Evolutionary conservation across 2,888 invertebrate species (phyloP).

Genomic region (Tiliacea aurago): DNA sequence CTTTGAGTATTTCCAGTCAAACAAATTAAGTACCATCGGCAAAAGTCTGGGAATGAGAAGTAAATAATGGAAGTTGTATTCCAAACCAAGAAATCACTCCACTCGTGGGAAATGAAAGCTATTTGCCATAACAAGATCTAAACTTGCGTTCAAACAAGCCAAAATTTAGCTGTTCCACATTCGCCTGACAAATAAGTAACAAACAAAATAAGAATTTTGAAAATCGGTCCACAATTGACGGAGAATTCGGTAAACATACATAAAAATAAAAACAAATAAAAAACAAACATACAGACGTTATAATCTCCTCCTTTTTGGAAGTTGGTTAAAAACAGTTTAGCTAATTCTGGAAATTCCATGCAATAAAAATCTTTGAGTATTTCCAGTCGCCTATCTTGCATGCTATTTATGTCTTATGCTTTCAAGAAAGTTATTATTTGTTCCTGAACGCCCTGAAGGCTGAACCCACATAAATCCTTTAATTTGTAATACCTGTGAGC

Average conservation of each 20-base stretch:
- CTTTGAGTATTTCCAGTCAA: no score
- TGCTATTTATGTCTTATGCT: conserved; percentile 28
- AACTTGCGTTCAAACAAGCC: not conserved
- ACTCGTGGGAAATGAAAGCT: not conserved
- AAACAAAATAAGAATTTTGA: no score
- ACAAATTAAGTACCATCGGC: not conserved
- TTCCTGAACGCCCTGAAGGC: conserved; percentile 12
- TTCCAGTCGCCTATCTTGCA: conserved; percentile 28
- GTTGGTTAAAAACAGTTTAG: conserved; percentile 2
- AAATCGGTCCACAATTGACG: no score
- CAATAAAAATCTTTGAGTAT: conserved; percentile 28
- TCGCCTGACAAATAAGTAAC: not conserved
- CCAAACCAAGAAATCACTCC: not conserved
- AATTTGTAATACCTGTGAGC: not conserved
- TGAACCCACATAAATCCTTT: not conserved
- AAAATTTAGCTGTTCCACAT: not conserved
- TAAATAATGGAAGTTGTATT: not conserved
- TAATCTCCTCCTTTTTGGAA: no score
- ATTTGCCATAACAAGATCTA: not conserved
- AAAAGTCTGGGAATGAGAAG: not conserved
- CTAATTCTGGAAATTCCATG: conserved; percentile 31
- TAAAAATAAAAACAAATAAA: no score
- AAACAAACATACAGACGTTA: no score
- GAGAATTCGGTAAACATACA: no score
- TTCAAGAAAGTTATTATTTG: conserved; percentile 31